phyloP scores from a whole-genome alignment of 2,888 invertebrate species.

The Pilophorus perplexus region DNA sequence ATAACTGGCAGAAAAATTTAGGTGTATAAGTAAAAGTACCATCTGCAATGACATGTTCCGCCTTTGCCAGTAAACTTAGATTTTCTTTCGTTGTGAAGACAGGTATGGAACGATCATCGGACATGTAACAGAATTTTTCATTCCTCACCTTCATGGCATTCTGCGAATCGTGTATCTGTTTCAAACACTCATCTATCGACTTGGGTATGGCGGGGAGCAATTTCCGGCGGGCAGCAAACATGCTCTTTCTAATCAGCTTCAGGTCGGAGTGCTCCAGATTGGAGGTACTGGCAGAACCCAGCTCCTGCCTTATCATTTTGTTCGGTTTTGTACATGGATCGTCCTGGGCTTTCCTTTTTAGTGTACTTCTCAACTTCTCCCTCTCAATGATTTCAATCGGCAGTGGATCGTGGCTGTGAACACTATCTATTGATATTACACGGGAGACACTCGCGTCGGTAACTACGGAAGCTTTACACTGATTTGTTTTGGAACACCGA shows the following conservation, averaged over 20 bases:
- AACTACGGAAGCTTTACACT: constrained; percentile 14
- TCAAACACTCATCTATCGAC: constrained; percentile 1
- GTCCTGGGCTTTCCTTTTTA: constrained; percentile 12
- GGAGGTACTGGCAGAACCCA: constrained; percentile 8
- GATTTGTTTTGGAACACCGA: constrained; percentile 4
- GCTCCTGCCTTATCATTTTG: constrained; percentile 10
- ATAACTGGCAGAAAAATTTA: constrained; percentile 1
- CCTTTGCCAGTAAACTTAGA: constrained; percentile 4
- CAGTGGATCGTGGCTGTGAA: constrained; percentile 10
- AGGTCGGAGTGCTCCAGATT: constrained; percentile 5
- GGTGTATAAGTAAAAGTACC: constrained; percentile 4
- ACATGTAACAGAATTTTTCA: constrained; percentile 9
- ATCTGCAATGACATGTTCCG: constrained; percentile 9
- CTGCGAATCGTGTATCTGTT: constrained; percentile 9
- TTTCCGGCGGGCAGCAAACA: not conserved
- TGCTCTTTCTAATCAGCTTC: not conserved
- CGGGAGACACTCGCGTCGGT: too few species aligned
- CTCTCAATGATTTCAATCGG: not conserved
- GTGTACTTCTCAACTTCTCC: not conserved
- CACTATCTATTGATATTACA: constrained; percentile 13
- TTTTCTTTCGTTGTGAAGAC: constrained; percentile 9
- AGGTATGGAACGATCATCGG: constrained; percentile 3
- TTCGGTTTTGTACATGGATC: constrained; percentile 9
- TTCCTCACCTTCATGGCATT: constrained; percentile 9
- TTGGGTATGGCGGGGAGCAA: constrained; percentile 3